Evolutionary conservation across 2,113 vertebrate species (phyloP).

Genomic region (Esox niger): DNA sequence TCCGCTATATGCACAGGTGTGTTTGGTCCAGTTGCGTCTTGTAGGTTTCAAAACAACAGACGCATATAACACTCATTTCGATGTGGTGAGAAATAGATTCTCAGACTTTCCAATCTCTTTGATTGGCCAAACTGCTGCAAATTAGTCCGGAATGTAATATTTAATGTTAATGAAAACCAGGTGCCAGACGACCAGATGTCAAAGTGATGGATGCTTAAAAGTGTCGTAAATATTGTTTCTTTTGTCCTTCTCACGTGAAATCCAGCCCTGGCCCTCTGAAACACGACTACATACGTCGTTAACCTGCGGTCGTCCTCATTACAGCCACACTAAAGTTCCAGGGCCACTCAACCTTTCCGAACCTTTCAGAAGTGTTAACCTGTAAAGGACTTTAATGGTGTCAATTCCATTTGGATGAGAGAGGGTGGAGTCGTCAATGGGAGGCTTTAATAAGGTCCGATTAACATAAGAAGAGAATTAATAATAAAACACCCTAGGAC

Average conservation of each 20-base stretch:
- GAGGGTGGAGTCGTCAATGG: constrained; percentile 56
- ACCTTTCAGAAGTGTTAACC: constrained; percentile 63
- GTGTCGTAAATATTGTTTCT: constrained; percentile 71
- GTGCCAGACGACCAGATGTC: constrained; percentile 66
- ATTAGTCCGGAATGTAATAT: constrained; percentile 61
- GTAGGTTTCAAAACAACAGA: no score
- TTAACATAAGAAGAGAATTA: background rate
- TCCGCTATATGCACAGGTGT: no score
- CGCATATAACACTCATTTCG: no score
- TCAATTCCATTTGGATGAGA: constrained; percentile 47
- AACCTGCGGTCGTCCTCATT: constrained; percentile 75
- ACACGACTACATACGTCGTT: constrained; percentile 67
- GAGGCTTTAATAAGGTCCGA: constrained; percentile 37
- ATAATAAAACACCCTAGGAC: background rate
- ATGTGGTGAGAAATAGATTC: no score
- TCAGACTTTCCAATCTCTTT: no score
- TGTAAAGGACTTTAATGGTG: constrained; percentile 63
- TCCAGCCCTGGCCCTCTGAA: constrained; percentile 53
- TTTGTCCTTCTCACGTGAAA: constrained; percentile 56
- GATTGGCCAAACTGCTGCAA: constrained; percentile 46
- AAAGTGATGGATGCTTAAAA: constrained; percentile 73
- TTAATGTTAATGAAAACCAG: constrained; percentile 72
- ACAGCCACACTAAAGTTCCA: constrained; percentile 68
- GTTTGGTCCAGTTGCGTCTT: no score
- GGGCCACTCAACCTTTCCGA: constrained; percentile 50